Base-by-base conservation (phyloP, 1,140 invertebrate genomes). In the Ephestia elutella region DNA sequence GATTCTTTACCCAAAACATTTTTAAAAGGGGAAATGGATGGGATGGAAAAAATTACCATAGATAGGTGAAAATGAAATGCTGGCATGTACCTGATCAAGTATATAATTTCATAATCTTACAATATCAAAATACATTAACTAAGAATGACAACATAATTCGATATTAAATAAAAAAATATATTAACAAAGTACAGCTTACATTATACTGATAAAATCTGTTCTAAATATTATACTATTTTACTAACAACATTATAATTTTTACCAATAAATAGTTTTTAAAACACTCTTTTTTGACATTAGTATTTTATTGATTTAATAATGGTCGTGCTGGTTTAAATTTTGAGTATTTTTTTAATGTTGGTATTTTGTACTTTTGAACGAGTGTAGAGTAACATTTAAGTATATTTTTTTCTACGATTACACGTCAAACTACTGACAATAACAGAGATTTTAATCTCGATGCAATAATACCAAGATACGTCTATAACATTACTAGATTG, bases 111-210 rank as follows among this genome's bases (percentile, higher is more conserved):
- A 56, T 64, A 67, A 57, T 63, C 65, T 70, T 70, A 67, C 60
- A 68, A 65, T 70, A 72, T 67, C 64, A 69, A 70, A 73, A 66
- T 62, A 62, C 54, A 57, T 62, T 59, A 62, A 60, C 60, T 57
- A 60, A 62, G 2, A 50, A 60, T 55, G 55, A 60, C 32, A 62
- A 58, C 55, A 50, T 56, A 59, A 53, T 19, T 53, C 20, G 49
- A 50, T 20, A 50, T n/a, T 13, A 53, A 53, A 53, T 13, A 25
- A 53, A 53, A 53, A 44, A 17, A 11, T 5, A 44, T 17, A 44
- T 44, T 44, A 44, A 44, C 38, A 44, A 44, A 44, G 10, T 44
- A 15, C 13, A 44, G 15, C 38, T 44, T 44, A 44, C 13, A 44
- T 44, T 15, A 15, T 44, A 15, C 38, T 15, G 2, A 17, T n/a